phyloP scores from a whole-genome alignment of 2,797 vertebrate species.

The Margarornis squamiger region DNA sequence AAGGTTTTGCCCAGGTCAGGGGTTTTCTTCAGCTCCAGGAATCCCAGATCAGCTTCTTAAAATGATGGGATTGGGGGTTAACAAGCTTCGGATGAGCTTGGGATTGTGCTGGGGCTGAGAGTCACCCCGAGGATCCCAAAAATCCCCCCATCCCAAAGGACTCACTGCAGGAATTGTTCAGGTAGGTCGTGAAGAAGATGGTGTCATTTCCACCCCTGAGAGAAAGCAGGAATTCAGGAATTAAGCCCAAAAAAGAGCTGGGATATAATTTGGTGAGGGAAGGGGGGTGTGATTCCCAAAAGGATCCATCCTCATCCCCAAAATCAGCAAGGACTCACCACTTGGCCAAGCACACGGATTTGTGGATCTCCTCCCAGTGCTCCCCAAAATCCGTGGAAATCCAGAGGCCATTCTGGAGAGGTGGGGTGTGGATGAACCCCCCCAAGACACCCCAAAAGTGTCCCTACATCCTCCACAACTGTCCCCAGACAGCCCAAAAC shows the following conservation, averaged over 20 bases:
- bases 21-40: slow-evolving; percentile 85
- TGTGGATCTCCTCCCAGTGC: slow-evolving; percentile 86
- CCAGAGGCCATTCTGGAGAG: slow-evolving; percentile 87
- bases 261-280: neutral
- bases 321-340: slow-evolving; percentile 81
- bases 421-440: no score
- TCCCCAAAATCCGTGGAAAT: slow-evolving; percentile 87
- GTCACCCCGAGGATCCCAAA: neutral
- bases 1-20: slow-evolving; percentile 83
- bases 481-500: no score
- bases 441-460: neutral
- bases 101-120: no score
- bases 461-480: neutral
- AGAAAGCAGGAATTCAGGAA: neutral
- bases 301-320: neutral
- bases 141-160: neutral
- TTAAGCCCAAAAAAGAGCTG: neutral
- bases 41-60: slow-evolving; percentile 87
- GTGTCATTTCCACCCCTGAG: slow-evolving; percentile 83
- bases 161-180: slow-evolving; percentile 93
- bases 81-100: neutral
- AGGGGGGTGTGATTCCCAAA: neutral
- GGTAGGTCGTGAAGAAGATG: slow-evolving; percentile 86
- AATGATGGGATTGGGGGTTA: slow-evolving; percentile 53
- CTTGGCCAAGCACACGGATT: slow-evolving; percentile 89